Evolutionary conservation across 2,113 vertebrate species (phyloP), one percentile per base, ranked within the genome.

Genomic region (Corythoichthys haematopterus): DNA sequence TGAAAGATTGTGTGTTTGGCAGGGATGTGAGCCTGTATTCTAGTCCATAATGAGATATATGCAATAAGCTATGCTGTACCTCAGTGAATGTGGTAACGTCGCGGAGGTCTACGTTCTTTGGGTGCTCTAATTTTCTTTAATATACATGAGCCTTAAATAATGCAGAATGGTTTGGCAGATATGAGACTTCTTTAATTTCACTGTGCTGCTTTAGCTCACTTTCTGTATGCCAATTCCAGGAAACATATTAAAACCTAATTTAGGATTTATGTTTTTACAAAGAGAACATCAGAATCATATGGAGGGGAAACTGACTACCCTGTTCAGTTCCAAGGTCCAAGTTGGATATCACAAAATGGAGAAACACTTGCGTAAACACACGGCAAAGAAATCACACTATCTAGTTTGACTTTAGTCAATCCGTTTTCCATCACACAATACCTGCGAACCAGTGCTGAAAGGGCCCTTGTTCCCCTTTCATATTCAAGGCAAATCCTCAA

Each of bases 301-400:
- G 33, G 7, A 58, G 58, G 58, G 10, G 16, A 60, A 40, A 20
- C 38, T 20, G 58, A 10, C 3, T 20, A 11, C 9, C 16, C 36
- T 8, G 35, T 33, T 66, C 15, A 40, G 28, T 61, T 61, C 47
- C 35, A 36, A 46, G n/a, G 59, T 45, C 45, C 20, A 28, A 38
- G 20, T 68, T 75, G 38, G 16, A 40, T 37, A 61, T n/a, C 1
- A n/a, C 35, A 59, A 59, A 59, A 38, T 52, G 50, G 36, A 38
- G 57, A 59, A 59, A 59, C 36, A 59, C 7, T 70, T 52, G 10
- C 45, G 51, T 59, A 59, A 71, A 75, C 58, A 52, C 36, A 35
- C 7, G 9, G 63, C 50, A 68, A 62, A 36, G 48, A 45, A 28
- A 53, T 16, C 56, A 55, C 60, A 28, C 9, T 9, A 66, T 33